Percentiles rank a stretch among this genome's conserved stretches.
These are phyloP conservation scores for Oxycera nigricornis DNA, from an alignment of 2,888 invertebrate species.

Conservation along the genomic window DNA sequence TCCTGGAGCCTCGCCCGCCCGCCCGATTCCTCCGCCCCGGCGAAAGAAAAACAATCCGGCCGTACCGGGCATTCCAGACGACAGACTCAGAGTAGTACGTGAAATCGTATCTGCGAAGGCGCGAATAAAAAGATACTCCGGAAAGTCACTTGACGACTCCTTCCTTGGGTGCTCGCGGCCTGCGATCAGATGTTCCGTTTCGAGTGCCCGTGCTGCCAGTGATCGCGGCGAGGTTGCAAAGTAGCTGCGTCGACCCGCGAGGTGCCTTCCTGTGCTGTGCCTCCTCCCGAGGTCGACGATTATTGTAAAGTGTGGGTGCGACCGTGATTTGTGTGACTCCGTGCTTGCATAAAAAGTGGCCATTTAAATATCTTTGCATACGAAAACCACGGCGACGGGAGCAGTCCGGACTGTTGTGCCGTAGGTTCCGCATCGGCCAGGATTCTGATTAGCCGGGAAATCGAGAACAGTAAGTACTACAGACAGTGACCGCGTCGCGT, in stretches of 20 bases:
- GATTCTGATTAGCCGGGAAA: neutral
- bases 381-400: neutral
- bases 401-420: too few species aligned
- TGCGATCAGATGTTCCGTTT: constrained; percentile 37
- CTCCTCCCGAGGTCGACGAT: too few species aligned
- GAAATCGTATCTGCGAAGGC: neutral
- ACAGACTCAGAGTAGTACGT: constrained; percentile 18
- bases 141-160: constrained; percentile 25
- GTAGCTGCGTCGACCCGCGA: neutral
- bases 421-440: neutral
- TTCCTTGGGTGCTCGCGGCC: neutral
- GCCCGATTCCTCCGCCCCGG: neutral
- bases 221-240: constrained; percentile 26
- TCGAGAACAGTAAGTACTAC: neutral
- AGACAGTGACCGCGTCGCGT: constrained; percentile 1
- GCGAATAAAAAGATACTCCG: constrained; percentile 18
- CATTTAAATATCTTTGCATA: constrained; percentile 22
- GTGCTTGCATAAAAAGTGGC: neutral
- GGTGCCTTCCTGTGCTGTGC: constrained; percentile 4
- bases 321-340: constrained; percentile 34
- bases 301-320: constrained; percentile 17
- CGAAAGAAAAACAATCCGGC: neutral
- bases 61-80: constrained; percentile 42
- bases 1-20: too few species aligned
- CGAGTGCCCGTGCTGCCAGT: constrained; percentile 8